Base-by-base conservation (phyloP, 1,140 invertebrate species). In the Dendroctonus valens region DNA sequence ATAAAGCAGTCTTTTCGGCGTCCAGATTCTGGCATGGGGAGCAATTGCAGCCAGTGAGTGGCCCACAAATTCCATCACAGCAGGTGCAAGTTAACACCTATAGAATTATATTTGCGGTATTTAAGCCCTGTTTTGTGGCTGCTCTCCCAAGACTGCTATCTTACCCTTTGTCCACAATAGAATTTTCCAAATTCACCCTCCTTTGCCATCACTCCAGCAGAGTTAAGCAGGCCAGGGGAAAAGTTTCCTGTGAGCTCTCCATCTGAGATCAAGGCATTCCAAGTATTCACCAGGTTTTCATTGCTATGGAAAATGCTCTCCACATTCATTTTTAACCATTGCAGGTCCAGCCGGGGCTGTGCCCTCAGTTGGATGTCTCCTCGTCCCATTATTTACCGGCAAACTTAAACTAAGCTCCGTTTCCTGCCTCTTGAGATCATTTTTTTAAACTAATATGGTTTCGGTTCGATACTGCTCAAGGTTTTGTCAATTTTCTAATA, bases 31-130 rank as follows among this genome's bases (percentile, higher is more conserved):
- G 88, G 79, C 92, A 94, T 11, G 90, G 86, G 49, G 78, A 78
- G 78, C 92, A 94, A 77, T 92, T 91, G 78, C 91, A 94, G n/a
- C 91, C 91, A 65, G 84, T 86, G 73, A 88, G 84, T 15, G 91
- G 91, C 40, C 91, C 91, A 81, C 92, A 93, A 57, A 91, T 87
- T 26, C 90, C 90, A 84, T 93, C 90, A 79, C 91, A 93, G 77
- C 91, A 93, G 15, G 85, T 84, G 79, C 91, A 93, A 15, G 86
- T 87, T 63, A 93, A 80, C 42, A 89, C 83, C 84, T 85, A 74
- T 41, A 79, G 76, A 51, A 50, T 40, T 55, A 41, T 55, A 11
- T 0, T 11, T 9, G 2, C 1, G 44, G 1, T 11, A 14, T 46
- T 46, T 26, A 52, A 52, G 15, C 3, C 3, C 15, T n/a, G 15